Conservation (phyloP, 1,140 invertebrate genomes). For the Ptiloglossa arizonensis region DNA sequence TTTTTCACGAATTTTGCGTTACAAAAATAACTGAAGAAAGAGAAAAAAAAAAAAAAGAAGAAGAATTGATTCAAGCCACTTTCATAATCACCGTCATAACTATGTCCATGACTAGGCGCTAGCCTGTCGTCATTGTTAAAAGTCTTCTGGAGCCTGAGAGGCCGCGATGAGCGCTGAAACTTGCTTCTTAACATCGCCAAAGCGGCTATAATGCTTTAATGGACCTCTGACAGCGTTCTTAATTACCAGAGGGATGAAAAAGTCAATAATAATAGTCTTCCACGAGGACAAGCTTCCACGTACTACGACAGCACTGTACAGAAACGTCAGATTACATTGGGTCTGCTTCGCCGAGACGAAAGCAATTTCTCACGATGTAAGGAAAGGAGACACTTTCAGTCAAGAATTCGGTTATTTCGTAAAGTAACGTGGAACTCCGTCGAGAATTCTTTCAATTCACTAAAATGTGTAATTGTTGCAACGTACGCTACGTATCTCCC, state of each 20-base stretch:
- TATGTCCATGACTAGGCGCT: background rate
- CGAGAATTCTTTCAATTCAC: no score
- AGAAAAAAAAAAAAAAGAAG: no score
- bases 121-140: constrained; percentile 32
- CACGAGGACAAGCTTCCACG: no score
- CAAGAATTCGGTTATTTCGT: no score
- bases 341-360: background rate
- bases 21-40: no score
- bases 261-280: constrained; percentile 45
- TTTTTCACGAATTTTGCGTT: no score
- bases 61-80: background rate
- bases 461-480: no score
- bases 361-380: no score
- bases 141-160: constrained; percentile 11
- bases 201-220: constrained; percentile 49
- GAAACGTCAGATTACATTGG: background rate
- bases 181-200: constrained; percentile 26
- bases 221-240: constrained; percentile 47
- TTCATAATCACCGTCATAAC: constrained; percentile 3
- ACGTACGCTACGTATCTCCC: no score
- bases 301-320: background rate
- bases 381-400: no score
- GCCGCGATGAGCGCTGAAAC: constrained; percentile 17
- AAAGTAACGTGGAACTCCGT: no score
- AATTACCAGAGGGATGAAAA: constrained; percentile 38